Conservation (phyloP, 2,797 vertebrate species). For the Cephalopachus bancanus region DNA sequence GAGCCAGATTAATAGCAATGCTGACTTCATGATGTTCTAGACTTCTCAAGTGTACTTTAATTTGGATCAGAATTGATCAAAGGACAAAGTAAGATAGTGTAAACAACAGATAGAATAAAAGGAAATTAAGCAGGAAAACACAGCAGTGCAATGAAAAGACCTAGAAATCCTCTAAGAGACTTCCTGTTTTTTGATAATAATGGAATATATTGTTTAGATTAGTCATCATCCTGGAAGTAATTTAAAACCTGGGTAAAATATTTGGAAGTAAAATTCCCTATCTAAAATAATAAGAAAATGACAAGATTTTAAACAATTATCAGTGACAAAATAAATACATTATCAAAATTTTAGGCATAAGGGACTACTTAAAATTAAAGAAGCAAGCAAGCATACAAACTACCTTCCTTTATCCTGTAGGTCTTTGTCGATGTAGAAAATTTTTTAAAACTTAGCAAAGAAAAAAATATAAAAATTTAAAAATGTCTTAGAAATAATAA, state of each 20-base stretch:
- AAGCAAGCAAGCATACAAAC: background rate
- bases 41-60: conserved; percentile 55
- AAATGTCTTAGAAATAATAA: too few relatives aligned
- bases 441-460: background rate
- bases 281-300: conserved; percentile 29
- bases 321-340: background rate
- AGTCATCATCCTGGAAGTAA: background rate
- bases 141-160: background rate
- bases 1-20: background rate
- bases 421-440: background rate
- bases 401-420: background rate
- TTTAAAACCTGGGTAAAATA: background rate
- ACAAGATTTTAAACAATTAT: background rate
- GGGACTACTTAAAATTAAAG: background rate
- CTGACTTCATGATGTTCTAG: background rate
- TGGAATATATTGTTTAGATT: background rate
- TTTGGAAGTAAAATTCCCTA: background rate
- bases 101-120: background rate
- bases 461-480: too few relatives aligned
- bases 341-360: background rate
- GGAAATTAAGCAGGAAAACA: background rate
- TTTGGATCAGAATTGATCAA: conserved; percentile 23
- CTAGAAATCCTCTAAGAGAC: background rate
- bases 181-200: background rate
- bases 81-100: background rate